Evolutionary conservation across 2,888 invertebrate species (phyloP), one percentile per base, ranked within the genome.

Genomic region (Ophraella communa): DNA sequence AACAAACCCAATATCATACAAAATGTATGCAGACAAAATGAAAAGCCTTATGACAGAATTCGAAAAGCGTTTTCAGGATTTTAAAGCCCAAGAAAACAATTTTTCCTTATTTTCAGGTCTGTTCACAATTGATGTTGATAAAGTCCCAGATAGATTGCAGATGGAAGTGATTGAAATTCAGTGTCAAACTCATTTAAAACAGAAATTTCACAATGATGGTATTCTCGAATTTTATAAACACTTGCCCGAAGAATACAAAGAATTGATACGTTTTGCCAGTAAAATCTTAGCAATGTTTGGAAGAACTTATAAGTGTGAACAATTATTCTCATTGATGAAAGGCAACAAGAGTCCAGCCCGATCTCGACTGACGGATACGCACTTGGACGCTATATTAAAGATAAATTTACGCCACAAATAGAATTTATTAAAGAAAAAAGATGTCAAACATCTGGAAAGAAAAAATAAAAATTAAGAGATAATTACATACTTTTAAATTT

Each of bases 31-130:
- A 14, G 3, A 21, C 14, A 49, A 24, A 49, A 49, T 27, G 27
- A 7, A 14, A 49, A 27, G 27, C 49, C 49, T 49, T 24, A 23
- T 14, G n/a, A n/a, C n/a, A n/a, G n/a, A n/a, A n/a, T n/a, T n/a
- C n/a, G n/a, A n/a, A n/a, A n/a, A n/a, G 27, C 23, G 23, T 24
- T 49, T 21, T 49, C 49, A 49, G 27, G 49, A 49, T 49, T 49
- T 49, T 27, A 49, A 49, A 10, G 10, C 49, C 27, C 23, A 24
- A 24, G 49, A 49, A 49, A 49, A 49, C 20, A 20, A 20, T 1
- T 11, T 33, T 33, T 33, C 33, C 11, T 33, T 33, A 27, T 27
- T 27, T 27, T 3, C 27, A 3, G 27, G 27, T 27, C 27, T 27
- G 4, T 27, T 27, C 27, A 27, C 27, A 3, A 27, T 27, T 4